These are phyloP conservation scores for Myotis pilosus DNA, from an alignment of 2,797 vertebrate species.

Conservation along the genomic window DNA sequence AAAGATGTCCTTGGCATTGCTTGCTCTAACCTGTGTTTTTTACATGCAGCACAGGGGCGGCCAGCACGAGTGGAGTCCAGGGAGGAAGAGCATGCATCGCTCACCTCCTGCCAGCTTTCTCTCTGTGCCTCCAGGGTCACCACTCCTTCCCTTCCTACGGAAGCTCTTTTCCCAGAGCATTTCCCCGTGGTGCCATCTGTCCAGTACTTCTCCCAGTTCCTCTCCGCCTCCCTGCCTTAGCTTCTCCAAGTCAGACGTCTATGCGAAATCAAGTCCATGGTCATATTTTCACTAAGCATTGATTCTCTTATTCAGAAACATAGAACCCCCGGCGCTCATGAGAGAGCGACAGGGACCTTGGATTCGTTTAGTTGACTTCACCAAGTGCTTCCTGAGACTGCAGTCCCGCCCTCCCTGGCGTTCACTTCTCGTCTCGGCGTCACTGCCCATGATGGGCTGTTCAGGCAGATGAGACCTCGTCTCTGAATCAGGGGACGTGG, in stretches of 20 bases:
- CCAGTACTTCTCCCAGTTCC: not conserved
- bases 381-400: not conserved
- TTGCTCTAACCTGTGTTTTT: not conserved
- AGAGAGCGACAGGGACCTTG: not conserved
- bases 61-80: not conserved
- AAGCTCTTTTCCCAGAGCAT: not conserved
- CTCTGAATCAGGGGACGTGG: not conserved
- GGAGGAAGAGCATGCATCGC: not conserved
- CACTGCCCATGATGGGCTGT: not conserved
- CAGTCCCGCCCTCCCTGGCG: not conserved
- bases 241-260: not conserved
- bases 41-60: not conserved
- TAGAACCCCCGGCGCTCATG: not conserved
- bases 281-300: conserved; percentile 7
- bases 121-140: not conserved
- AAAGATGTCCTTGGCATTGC: not conserved
- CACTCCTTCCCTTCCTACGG: not conserved
- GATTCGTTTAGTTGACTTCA: not conserved
- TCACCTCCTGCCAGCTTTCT: not conserved
- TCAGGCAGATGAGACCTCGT: not conserved
- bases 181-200: not conserved
- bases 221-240: not conserved
- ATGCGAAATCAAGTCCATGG: not conserved
- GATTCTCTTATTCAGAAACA: conserved; percentile 37
- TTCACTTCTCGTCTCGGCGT: not conserved